Evolutionary conservation across 2,113 vertebrate genomes (phyloP).

Genomic region (Aphyosemion australe): DNA sequence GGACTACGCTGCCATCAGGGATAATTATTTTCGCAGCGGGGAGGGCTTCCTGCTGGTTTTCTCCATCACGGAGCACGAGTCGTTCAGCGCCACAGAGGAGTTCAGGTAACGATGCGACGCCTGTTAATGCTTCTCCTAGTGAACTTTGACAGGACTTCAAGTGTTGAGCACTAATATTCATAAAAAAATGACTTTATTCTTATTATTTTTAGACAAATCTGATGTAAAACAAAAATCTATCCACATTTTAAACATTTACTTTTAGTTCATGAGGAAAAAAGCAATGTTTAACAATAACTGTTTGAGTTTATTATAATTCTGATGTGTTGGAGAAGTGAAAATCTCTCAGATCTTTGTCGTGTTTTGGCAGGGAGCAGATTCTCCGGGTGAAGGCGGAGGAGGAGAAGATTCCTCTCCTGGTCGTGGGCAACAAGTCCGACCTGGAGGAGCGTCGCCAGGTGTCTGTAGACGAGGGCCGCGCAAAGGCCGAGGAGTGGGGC

Average conservation of each 20-base stretch:
- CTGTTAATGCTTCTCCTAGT: background rate
- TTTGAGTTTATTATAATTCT: no score
- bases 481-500: constrained; percentile 75
- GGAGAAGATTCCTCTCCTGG: constrained; percentile 74
- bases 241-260: no score
- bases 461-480: constrained; percentile 68
- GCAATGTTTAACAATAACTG: background rate
- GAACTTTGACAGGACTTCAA: background rate
- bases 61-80: constrained; percentile 77
- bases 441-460: constrained; percentile 75
- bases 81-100: constrained; percentile 72
- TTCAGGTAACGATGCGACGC: constrained; percentile 61
- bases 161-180: no score
- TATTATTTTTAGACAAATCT: no score
- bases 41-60: constrained; percentile 81
- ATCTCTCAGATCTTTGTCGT: background rate
- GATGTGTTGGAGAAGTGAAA: background rate
- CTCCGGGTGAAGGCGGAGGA: constrained; percentile 75
- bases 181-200: no score
- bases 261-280: no score
- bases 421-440: constrained; percentile 77
- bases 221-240: no score
- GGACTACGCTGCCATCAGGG: constrained; percentile 79
- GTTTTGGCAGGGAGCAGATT: constrained; percentile 71
- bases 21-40: constrained; percentile 79